phyloP scores from a whole-genome alignment of 2,888 invertebrate species.

The Diadromus collaris region DNA sequence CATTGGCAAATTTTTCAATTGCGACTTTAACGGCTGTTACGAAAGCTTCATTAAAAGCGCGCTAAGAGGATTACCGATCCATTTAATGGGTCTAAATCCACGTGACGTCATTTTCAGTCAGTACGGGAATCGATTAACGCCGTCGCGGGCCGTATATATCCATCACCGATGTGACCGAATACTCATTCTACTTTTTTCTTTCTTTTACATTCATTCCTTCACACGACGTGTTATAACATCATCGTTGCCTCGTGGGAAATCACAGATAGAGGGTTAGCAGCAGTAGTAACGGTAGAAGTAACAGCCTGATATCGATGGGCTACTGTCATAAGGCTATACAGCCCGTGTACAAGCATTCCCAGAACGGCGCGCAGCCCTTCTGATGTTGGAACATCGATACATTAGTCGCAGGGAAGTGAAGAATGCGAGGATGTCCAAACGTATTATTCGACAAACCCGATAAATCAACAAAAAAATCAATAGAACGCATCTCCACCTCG shows the following conservation, averaged over 20 bases:
- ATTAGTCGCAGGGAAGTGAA: not conserved
- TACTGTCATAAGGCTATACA: too few species aligned
- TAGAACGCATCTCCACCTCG: too few species aligned
- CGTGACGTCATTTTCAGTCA: not conserved
- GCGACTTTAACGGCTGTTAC: too few species aligned
- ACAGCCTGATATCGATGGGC: slow-evolving; percentile 17
- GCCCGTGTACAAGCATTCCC: not conserved
- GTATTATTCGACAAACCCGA: not conserved
- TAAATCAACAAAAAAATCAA: not conserved
- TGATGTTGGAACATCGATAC: too few species aligned
- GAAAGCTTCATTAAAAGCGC: too few species aligned
- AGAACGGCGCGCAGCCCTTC: too few species aligned
- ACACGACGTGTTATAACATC: slow-evolving; percentile 5
- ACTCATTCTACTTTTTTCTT: not conserved
- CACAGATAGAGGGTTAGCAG: slow-evolving; percentile 23
- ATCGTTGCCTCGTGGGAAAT: slow-evolving; percentile 32
- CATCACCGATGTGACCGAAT: not conserved
- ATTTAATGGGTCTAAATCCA: too few species aligned
- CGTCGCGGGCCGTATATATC: not conserved
- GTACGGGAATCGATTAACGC: not conserved
- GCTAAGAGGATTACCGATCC: too few species aligned
- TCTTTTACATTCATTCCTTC: not conserved
- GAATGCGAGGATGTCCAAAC: not conserved
- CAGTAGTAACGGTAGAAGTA: slow-evolving; percentile 13
- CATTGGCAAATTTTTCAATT: too few species aligned